Conservation (phyloP, 1,140 invertebrate genomes). For the Bombus terrestris region DNA sequence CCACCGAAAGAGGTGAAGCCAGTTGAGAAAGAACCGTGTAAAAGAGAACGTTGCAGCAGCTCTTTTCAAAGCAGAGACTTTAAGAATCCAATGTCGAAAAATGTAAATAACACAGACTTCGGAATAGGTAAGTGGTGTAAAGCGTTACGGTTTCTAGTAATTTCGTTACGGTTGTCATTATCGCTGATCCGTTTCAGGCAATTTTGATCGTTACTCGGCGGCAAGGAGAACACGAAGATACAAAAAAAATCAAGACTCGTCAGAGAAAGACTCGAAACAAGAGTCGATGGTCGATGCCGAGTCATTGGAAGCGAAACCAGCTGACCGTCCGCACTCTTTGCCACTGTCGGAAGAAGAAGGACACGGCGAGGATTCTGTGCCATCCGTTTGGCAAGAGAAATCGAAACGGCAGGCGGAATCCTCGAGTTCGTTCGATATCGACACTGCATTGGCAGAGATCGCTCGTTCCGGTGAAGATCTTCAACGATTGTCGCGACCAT, state of each 20-base stretch:
- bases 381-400: conserved; percentile 79
- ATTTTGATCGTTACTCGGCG: conserved; percentile 93
- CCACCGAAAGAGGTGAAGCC: conserved; percentile 86
- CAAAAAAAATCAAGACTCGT: conserved; percentile 87
- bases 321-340: conserved; percentile 75
- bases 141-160: too few species aligned
- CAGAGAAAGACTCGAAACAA: conserved; percentile 73
- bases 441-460: conserved; percentile 78
- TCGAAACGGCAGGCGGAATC: conserved; percentile 71
- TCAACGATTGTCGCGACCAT: conserved; percentile 75
- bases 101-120: conserved; percentile 30
- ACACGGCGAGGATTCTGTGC: conserved; percentile 68
- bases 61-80: conserved; percentile 73
- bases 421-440: conserved; percentile 67
- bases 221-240: conserved; percentile 91
- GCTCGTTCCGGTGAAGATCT: conserved; percentile 80
- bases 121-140: neutral
- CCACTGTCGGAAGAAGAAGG: conserved; percentile 53
- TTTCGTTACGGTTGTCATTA: neutral
- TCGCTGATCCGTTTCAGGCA: conserved; percentile 80
- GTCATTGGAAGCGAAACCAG: conserved; percentile 78
- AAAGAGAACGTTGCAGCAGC: conserved; percentile 78
- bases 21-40: conserved; percentile 79
- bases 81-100: conserved; percentile 55
- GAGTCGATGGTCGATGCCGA: conserved; percentile 77